A percentile compares a stretch with the other conserved stretches of the same genome.
Evolutionary conservation across 2,113 vertebrate genomes (phyloP).

Genomic region (Myiagra hebetior): DNA sequence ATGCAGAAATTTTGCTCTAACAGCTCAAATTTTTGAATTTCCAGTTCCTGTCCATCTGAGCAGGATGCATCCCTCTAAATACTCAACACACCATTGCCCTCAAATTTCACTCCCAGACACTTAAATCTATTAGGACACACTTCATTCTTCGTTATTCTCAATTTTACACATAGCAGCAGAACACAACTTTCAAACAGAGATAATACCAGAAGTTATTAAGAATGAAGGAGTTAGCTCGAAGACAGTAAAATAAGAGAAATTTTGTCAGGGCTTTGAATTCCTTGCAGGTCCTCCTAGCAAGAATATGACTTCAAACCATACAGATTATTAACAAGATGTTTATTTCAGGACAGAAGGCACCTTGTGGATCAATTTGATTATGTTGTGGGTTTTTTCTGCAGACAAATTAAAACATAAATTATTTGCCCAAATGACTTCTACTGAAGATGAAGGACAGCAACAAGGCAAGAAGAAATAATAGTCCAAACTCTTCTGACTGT

Average conservation of each 20-base stretch:
- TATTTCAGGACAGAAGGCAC: slow-evolving; percentile 23
- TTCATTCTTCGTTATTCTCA: not conserved
- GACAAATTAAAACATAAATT: slow-evolving; percentile 16
- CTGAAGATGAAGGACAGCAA: not conserved
- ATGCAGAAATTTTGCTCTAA: not conserved
- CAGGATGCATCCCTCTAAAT: not conserved
- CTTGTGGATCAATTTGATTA: slow-evolving; percentile 3
- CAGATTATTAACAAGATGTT: not conserved
- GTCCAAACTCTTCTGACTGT: not conserved
- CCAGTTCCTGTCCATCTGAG: not conserved
- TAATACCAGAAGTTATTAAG: not conserved
- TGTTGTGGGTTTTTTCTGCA: not conserved
- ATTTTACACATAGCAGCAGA: not conserved
- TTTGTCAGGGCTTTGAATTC: not conserved
- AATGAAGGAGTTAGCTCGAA: not conserved
- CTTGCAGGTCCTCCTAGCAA: not conserved
- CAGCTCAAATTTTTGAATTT: not conserved
- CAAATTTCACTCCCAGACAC: not conserved
- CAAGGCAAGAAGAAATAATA: not conserved
- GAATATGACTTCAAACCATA: not conserved
- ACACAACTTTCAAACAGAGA: not conserved
- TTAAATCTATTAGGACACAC: not conserved
- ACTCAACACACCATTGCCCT: not conserved
- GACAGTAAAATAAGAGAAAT: not conserved
- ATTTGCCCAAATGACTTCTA: not conserved